Conservation (phyloP, 2,797 vertebrate species). For the Rhodeus uyekii region DNA sequence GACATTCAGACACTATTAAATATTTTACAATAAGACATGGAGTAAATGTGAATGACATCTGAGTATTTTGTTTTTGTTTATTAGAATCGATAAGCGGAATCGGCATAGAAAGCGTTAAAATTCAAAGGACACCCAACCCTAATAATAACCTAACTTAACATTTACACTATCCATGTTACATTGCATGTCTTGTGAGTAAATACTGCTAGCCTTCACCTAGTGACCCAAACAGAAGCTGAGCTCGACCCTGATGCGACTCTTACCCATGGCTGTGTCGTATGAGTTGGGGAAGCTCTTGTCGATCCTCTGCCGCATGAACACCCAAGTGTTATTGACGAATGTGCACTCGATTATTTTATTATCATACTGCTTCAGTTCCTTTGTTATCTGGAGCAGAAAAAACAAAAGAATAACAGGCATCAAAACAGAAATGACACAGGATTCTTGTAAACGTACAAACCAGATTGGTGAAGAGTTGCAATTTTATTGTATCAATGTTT, state of each 20-base stretch:
- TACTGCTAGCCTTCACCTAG: too few relatives aligned
- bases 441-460: neutral
- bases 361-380: conserved; percentile 94
- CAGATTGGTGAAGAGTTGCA: neutral
- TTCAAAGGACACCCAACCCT: too few relatives aligned
- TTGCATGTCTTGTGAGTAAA: too few relatives aligned
- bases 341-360: conserved; percentile 99
- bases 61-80: too few relatives aligned
- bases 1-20: too few relatives aligned
- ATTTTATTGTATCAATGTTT: neutral
- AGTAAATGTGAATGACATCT: too few relatives aligned
- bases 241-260: conserved; percentile 62
- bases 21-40: too few relatives aligned
- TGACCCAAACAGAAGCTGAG: neutral
- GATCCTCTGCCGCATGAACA: conserved; percentile 96
- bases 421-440: neutral
- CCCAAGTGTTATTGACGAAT: conserved; percentile 95
- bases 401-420: conserved; percentile 12
- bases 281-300: conserved; percentile 99
- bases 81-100: too few relatives aligned
- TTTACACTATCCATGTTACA: too few relatives aligned
- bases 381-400: conserved; percentile 84
- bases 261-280: conserved; percentile 96
- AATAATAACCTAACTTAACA: too few relatives aligned
- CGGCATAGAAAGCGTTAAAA: too few relatives aligned